Conservation (phyloP, 2,113 vertebrate genomes). For the Bufo bufo region DNA sequence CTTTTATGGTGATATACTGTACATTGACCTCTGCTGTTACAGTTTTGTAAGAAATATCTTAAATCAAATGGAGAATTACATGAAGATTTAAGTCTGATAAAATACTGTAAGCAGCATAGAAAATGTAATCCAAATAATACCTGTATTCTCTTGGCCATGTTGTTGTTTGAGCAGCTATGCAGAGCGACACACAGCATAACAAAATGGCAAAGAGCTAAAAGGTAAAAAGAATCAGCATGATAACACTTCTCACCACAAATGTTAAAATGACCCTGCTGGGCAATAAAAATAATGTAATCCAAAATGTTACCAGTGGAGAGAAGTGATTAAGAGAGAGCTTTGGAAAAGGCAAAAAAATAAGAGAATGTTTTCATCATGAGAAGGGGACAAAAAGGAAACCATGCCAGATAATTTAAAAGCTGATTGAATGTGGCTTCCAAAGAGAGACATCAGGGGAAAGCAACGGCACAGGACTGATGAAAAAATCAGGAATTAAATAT, state of each 20-base stretch:
- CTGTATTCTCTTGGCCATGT: slow-evolving; percentile 28
- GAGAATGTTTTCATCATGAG: slow-evolving; percentile 27
- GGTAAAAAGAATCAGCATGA: slow-evolving; percentile 54
- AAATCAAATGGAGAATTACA: slow-evolving; percentile 3
- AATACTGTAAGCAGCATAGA: slow-evolving; percentile 26
- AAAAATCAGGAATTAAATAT: background rate
- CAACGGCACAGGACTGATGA: background rate
- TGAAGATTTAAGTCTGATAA: slow-evolving; percentile 11
- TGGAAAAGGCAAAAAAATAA: slow-evolving; percentile 36
- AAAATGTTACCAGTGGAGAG: slow-evolving; percentile 50
- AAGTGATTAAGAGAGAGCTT: slow-evolving; percentile 49
- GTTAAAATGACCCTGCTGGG: slow-evolving; percentile 54
- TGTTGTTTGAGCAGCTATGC: slow-evolving; percentile 44
- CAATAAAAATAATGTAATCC: slow-evolving; percentile 56
- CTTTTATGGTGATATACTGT: background rate
- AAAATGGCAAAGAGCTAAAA: slow-evolving; percentile 52
- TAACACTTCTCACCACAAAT: slow-evolving; percentile 52
- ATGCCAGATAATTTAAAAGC: slow-evolving; percentile 31
- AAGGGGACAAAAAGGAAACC: background rate
- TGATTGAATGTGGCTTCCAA: slow-evolving; percentile 24
- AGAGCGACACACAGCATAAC: slow-evolving; percentile 34
- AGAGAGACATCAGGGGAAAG: slow-evolving; percentile 16
- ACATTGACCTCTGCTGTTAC: too few species aligned
- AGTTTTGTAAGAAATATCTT: background rate
- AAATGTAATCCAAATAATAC: slow-evolving; percentile 46